These are phyloP conservation scores for Phlogophora meticulosa DNA, from an alignment of 2,888 invertebrate species.

Conservation along the genomic window DNA sequence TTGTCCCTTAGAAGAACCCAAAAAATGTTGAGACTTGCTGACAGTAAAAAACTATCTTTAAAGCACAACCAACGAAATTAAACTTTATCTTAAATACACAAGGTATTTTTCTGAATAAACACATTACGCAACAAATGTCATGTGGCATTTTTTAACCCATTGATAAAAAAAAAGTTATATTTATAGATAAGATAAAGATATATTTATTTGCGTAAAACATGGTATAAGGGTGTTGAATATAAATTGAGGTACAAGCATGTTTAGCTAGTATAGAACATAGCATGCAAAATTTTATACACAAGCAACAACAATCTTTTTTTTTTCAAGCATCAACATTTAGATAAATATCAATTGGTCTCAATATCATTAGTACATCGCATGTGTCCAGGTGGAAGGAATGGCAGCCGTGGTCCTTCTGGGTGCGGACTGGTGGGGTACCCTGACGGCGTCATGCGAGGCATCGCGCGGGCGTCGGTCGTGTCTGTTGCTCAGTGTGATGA, in stretches of 20 bases:
- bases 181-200: too few relatives aligned
- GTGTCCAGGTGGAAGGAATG: constrained; percentile 95
- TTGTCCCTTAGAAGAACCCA: background rate
- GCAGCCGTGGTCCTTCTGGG: constrained; percentile 96
- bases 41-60: background rate
- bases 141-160: background rate
- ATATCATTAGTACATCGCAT: background rate
- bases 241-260: too few relatives aligned
- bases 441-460: constrained; percentile 98
- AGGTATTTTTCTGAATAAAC: background rate
- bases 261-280: too few relatives aligned
- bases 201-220: too few relatives aligned
- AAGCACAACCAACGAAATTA: background rate
- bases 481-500: constrained; percentile 96
- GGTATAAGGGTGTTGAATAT: too few relatives aligned
- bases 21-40: background rate
- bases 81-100: background rate
- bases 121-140: too few relatives aligned
- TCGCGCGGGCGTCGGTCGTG: constrained; percentile 92
- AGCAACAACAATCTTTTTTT: too few relatives aligned
- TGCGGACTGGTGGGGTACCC: constrained; percentile 98
- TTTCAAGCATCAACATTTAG: too few relatives aligned
- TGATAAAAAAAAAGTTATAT: too few relatives aligned
- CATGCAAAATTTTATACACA: too few relatives aligned
- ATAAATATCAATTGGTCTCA: too few relatives aligned